Evolutionary conservation across 2,888 invertebrate species (phyloP).

Genomic region (Cybosia mesomella): DNA sequence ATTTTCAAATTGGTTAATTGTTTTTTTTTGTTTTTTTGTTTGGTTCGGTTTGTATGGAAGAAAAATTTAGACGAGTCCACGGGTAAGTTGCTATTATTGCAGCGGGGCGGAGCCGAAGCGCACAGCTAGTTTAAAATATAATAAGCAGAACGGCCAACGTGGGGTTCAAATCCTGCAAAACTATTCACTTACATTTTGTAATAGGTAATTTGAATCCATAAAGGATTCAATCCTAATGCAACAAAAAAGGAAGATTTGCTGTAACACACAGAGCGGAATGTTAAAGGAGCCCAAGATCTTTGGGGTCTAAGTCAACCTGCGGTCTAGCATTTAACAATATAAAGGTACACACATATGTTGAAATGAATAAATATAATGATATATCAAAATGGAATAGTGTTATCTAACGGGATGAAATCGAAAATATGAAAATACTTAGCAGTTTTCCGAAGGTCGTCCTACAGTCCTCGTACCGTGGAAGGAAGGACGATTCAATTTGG

Average conservation of each 20-base stretch:
- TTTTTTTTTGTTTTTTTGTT: too few relatives aligned
- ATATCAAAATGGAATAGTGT: background rate
- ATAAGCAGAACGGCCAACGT: too few relatives aligned
- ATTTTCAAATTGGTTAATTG: too few relatives aligned
- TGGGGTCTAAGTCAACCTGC: too few relatives aligned
- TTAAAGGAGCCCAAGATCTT: too few relatives aligned
- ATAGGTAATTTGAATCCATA: background rate
- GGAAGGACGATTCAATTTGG: background rate
- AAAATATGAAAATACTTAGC: background rate
- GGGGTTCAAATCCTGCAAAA: background rate
- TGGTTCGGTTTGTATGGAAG: too few relatives aligned
- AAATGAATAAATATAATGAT: background rate
- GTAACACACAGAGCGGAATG: background rate
- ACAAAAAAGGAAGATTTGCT: background rate
- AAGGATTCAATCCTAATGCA: background rate
- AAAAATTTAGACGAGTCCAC: too few relatives aligned
- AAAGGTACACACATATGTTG: too few relatives aligned
- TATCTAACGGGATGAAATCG: background rate
- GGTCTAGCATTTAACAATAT: background rate
- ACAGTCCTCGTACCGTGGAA: background rate
- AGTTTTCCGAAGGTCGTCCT: background rate
- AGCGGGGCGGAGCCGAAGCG: too few relatives aligned
- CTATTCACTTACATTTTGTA: background rate
- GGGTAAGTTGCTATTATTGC: too few relatives aligned
- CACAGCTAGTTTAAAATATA: background rate